Conservation (phyloP, 2,113 vertebrate genomes). For the Mustela nigripes region DNA sequence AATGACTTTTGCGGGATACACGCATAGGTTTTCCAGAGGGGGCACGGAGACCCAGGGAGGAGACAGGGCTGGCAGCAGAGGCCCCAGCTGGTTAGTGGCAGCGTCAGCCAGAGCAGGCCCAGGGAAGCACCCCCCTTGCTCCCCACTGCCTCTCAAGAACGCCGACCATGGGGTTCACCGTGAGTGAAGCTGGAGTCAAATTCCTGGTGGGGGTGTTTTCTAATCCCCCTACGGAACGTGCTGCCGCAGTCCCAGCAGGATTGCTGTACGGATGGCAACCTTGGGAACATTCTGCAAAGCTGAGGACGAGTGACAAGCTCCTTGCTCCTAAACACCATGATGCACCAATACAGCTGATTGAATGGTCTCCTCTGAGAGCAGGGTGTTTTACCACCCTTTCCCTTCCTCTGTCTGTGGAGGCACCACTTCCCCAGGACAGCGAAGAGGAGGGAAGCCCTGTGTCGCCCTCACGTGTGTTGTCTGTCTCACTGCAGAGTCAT, state of each 20-base stretch:
- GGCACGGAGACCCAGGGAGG: not conserved
- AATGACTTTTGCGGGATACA: not conserved
- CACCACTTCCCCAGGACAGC: fast-evolving
- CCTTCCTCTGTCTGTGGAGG: not conserved
- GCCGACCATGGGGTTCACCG: fast-evolving
- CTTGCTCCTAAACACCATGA: not conserved
- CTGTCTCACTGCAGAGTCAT: slow-evolving; percentile 92
- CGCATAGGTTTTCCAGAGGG: not conserved
- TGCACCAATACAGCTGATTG: not conserved
- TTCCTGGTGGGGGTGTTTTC: not conserved
- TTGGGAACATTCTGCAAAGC: not conserved
- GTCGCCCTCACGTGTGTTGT: slow-evolving; percentile 56
- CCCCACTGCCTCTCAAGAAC: not conserved
- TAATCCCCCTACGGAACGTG: not conserved
- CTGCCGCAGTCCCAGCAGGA: fast-evolving
- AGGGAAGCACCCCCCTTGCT: not conserved
- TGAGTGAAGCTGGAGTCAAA: not conserved
- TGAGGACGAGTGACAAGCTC: not conserved
- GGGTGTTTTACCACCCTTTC: fast-evolving
- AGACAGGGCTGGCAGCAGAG: too few relatives aligned
- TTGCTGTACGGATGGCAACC: not conserved
- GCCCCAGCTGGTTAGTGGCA: not conserved
- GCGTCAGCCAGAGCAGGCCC: not conserved
- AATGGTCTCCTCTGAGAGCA: not conserved
- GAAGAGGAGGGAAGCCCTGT: not conserved